Evolutionary conservation across 2,888 invertebrate genomes (phyloP).

Genomic region (Dione juno): DNA sequence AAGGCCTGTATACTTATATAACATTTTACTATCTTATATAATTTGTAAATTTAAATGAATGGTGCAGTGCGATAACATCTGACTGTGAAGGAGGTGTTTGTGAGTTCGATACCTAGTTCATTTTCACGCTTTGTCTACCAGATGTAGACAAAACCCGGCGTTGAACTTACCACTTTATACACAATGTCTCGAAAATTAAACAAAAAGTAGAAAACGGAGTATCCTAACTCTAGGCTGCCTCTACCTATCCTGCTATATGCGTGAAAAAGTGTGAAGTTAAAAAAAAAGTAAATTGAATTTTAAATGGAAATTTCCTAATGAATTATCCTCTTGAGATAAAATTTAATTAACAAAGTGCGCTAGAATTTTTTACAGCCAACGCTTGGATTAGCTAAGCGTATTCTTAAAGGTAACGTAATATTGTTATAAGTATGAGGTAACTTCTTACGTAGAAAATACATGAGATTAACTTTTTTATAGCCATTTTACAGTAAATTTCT

Average conservation of each 20-base stretch:
- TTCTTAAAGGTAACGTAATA: constrained; percentile 17
- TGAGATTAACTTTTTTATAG: not conserved
- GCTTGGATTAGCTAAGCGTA: not conserved
- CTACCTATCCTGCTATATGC: no score
- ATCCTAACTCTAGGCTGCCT: no score
- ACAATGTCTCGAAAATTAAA: no score
- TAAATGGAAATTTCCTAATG: constrained; percentile 12
- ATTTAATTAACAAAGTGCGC: constrained; percentile 22
- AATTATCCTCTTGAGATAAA: constrained; percentile 8
- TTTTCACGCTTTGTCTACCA: no score
- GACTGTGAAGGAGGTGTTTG: no score
- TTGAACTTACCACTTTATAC: no score
- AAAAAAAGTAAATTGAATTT: not conserved
- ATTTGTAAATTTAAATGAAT: not conserved
- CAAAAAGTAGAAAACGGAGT: no score
- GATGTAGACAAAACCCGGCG: no score
- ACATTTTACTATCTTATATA: not conserved
- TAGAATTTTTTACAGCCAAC: constrained; percentile 10
- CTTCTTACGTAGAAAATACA: not conserved
- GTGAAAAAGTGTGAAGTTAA: no score
- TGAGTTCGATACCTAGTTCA: no score
- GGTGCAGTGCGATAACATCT: no score
- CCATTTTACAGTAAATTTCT: no score
- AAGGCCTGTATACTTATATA: not conserved
- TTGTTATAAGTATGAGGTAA: constrained; percentile 1